These are phyloP conservation scores for Ranitomeya variabilis DNA, from an alignment of 2,113 vertebrate species.

Conservation along the genomic window DNA sequence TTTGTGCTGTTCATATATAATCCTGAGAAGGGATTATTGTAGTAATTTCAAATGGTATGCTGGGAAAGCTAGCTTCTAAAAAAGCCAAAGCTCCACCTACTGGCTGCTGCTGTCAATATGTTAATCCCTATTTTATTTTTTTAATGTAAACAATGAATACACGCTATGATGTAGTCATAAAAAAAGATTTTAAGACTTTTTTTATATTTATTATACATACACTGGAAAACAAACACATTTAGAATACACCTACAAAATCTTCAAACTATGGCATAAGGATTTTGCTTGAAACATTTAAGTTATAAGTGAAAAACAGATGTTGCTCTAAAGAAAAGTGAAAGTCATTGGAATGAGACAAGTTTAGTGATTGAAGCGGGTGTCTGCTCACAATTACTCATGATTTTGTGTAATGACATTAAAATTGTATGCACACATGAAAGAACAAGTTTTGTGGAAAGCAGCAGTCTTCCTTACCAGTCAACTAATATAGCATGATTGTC, in stretches of 20 bases:
- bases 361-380: slow-evolving; percentile 61
- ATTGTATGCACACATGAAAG: slow-evolving; percentile 81
- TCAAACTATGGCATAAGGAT: slow-evolving; percentile 15
- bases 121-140: too few species aligned
- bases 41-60: too few species aligned
- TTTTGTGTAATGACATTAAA: slow-evolving; percentile 80
- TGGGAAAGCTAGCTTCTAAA: too few species aligned
- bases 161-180: too few species aligned
- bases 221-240: background rate
- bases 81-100: too few species aligned
- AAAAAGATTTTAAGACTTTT: too few species aligned
- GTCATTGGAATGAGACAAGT: slow-evolving; percentile 31
- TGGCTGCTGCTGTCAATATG: too few species aligned
- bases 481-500: slow-evolving; percentile 74
- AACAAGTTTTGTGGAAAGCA: slow-evolving; percentile 69
- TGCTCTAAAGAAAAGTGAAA: slow-evolving; percentile 64
- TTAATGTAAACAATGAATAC: too few species aligned
- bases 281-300: slow-evolving; percentile 33
- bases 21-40: too few species aligned
- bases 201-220: background rate
- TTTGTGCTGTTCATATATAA: too few species aligned
- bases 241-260: background rate
- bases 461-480: slow-evolving; percentile 59
- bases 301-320: slow-evolving; percentile 88
- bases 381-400: slow-evolving; percentile 93